phyloP scores from a whole-genome alignment of 2,113 vertebrate genomes.

The Engystomops pustulosus region DNA sequence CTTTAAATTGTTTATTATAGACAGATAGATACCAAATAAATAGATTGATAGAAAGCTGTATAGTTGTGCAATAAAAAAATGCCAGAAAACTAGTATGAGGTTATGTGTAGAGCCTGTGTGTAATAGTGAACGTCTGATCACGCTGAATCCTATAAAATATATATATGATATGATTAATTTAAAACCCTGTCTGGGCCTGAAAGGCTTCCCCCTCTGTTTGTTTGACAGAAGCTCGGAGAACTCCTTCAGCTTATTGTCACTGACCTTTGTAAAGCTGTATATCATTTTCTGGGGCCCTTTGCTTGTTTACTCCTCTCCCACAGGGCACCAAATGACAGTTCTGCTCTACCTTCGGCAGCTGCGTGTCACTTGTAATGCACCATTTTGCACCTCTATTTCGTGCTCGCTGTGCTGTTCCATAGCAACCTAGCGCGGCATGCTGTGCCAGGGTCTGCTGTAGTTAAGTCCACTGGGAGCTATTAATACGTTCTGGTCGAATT shows the following conservation, averaged over 20 bases:
- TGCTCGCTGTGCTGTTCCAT: slow-evolving; percentile 66
- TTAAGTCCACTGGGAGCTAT: slow-evolving; percentile 66
- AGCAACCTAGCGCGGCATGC: slow-evolving; percentile 65
- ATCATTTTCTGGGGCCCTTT: slow-evolving; percentile 76
- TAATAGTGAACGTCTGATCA: background rate
- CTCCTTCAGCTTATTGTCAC: slow-evolving; percentile 80
- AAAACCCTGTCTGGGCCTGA: background rate
- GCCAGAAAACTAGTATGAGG: background rate
- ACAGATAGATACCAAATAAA: background rate
- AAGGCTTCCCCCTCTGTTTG: slow-evolving; percentile 28
- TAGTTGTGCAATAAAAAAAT: background rate
- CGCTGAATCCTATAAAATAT: slow-evolving; percentile 34
- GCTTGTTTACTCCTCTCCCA: slow-evolving; percentile 67
- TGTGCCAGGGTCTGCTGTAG: slow-evolving; percentile 61
- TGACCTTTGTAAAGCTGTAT: slow-evolving; percentile 76
- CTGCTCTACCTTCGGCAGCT: slow-evolving; percentile 66
- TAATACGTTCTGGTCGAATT: slow-evolving; percentile 66
- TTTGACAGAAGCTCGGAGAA: slow-evolving; percentile 65
- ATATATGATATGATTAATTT: slow-evolving; percentile 44
- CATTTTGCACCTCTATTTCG: slow-evolving; percentile 63
- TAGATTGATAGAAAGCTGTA: background rate
- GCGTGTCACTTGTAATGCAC: slow-evolving; percentile 61
- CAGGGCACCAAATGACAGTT: slow-evolving; percentile 72
- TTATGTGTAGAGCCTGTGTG: background rate
- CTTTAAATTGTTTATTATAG: no score